Evolutionary conservation across 53 echinoderm and acorn worm species (phyloP), one percentile per base, ranked within the genome.

Genomic region (Patiria pectinifera): DNA sequence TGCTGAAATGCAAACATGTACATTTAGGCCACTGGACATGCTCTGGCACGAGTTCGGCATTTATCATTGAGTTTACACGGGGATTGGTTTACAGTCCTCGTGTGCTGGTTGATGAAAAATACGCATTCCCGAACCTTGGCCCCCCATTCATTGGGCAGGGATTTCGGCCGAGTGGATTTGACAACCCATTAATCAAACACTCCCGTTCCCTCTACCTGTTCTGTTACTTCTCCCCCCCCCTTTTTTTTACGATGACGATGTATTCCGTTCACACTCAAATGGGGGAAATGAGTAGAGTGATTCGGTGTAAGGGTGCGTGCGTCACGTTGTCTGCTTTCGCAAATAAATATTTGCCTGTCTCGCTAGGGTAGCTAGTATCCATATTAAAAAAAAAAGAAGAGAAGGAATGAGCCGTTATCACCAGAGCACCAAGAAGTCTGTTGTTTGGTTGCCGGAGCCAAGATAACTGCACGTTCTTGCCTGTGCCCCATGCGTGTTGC

Each of bases 121-220:
- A 14, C 14, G 74, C 11, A 21, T 74, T 9, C 74, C 74, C 45
- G 80, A 79, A 79, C 80, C 80, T 79, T 79, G 47, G 80, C 80
- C 47, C 45, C 80, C 66, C 19, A 79, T 47, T 79, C 80, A 79
- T 79, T 46, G 44, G 43, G 80, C 45, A 11, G 18, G 21, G 43
- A 79, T 47, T 79, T 74, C 74, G 21, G 74, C 15, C 45, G 11
- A 79, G 47, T 79, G 80, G 80, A 46, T 79, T 46, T 79, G 59
- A 86, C 71, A 72, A 86, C 45, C 71, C 72, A 75, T 86, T 86
- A 86, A 86, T 86, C 75, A 86, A 86, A 72, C 83, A 59, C 59
- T 81, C 60, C 60, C n/a, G 10, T 23, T 82, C 83, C 60, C 60
- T 22, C 60, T 83, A 58, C 83, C 83, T 22, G 11, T 59, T 60